Base-by-base conservation (phyloP, 2,113 vertebrate genomes). In the Paraplagusia blochii region DNA sequence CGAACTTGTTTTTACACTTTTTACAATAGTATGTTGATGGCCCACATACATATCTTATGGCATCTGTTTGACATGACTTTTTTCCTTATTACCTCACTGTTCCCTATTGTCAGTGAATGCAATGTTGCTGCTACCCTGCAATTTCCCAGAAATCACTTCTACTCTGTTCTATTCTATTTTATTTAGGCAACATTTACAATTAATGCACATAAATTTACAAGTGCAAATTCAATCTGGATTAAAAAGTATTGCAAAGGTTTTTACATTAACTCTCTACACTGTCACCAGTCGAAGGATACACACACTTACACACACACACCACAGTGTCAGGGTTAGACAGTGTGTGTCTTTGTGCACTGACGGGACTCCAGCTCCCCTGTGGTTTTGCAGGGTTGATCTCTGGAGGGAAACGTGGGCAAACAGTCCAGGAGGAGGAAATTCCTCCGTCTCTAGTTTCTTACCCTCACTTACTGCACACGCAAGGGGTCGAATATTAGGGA, bases 271-370 rank as follows among this genome's bases (percentile, higher is more conserved):
- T 47, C 18, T 39, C 36, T 66, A 62, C 44, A 18, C 36, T 40
- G 39, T 58, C 8, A 11, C 51, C 44, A 14, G 36, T n/a, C 40
- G n/a, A 4, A 22, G 13, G 54, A 63, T 40, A 58, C 36, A 12
- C 18, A 40, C 13, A 12, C 12, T 1, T 10, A 12, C 10, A 5
- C 38, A 22, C 77, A 76, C 53, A 69, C 75, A 72, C 69, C 18
- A 47, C 63, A 43, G 13, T 54, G 66, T 62, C 64, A 52, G 43
- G 18, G 53, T 68, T 9, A 77, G 69, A 91, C 88, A 90, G 65
- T 85, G 87, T 58, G 81, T 63, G 82, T 74, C 88, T 91, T 90
- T 91, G 89, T 89, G 82, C 76, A 66, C 22, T 29, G 22, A 29
- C 3, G 22, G 22, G 22, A 29, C 22, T 29, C 22, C 60, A 19